Evolutionary conservation across 2,888 invertebrate species (phyloP).

Genomic region (Tinea pellionella): DNA sequence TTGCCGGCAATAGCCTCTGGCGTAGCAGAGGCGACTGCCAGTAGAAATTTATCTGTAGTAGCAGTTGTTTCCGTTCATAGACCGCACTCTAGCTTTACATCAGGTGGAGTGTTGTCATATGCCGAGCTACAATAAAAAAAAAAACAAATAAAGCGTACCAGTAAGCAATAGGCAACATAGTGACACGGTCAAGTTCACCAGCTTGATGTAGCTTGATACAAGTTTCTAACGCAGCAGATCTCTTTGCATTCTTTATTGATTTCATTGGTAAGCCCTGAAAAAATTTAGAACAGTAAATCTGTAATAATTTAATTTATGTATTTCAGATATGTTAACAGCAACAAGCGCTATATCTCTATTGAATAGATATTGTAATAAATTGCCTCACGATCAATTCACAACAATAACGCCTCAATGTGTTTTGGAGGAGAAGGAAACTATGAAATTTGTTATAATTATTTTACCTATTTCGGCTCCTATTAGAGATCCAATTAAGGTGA

Average conservation of each 20-base stretch:
- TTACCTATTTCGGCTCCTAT: conserved; percentile 85
- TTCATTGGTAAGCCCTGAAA: conserved; percentile 37
- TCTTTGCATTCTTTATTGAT: conserved; percentile 76
- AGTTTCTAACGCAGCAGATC: conserved; percentile 82
- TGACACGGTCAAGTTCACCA: conserved; percentile 77
- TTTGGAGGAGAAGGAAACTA: conserved; percentile 23
- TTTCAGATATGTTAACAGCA: not conserved
- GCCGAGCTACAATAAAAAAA: too few relatives aligned
- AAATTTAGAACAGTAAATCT: too few relatives aligned
- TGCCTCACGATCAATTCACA: conserved; percentile 86
- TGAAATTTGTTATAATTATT: conserved; percentile 59
- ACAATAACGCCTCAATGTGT: conserved; percentile 52
- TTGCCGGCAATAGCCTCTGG: too few relatives aligned
- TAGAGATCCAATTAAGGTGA: conserved; percentile 76
- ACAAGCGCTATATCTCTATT: conserved; percentile 70
- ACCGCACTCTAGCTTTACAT: too few relatives aligned
- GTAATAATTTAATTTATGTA: too few relatives aligned
- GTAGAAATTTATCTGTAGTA: too few relatives aligned
- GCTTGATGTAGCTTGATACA: conserved; percentile 77
- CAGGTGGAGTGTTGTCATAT: too few relatives aligned
- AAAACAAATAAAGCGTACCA: conserved; percentile 34
- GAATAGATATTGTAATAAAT: conserved; percentile 81
- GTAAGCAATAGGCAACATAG: conserved; percentile 72
- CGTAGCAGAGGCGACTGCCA: too few relatives aligned
- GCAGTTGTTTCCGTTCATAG: too few relatives aligned